These are phyloP conservation scores for Xerus inauris DNA, from an alignment of 2,113 vertebrate species.

Conservation along the genomic window DNA sequence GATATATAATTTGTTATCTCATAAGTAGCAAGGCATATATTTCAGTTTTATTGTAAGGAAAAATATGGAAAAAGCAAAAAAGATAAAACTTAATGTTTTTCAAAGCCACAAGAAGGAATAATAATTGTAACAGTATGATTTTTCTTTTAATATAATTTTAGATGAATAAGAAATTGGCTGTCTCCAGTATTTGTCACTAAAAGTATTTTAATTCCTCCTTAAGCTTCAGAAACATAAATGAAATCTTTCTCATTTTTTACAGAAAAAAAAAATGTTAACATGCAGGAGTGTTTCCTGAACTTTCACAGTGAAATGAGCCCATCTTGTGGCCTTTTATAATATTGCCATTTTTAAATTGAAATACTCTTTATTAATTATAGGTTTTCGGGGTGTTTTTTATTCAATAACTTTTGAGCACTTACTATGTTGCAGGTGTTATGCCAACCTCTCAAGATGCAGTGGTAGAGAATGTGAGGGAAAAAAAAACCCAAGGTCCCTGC, in stretches of 20 bases:
- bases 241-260: constrained; percentile 21
- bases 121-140: constrained; percentile 25
- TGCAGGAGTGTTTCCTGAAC: not conserved
- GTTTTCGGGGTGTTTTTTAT: not conserved
- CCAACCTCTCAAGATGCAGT: not conserved
- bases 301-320: constrained; percentile 76
- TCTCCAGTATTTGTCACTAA: constrained; percentile 2
- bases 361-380: not conserved
- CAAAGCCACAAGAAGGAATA: constrained; percentile 13
- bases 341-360: constrained; percentile 66
- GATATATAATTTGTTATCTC: constrained; percentile 17
- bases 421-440: not conserved
- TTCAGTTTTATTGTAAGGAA: constrained; percentile 47
- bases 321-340: constrained; percentile 80
- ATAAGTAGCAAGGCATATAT: constrained; percentile 32
- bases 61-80: constrained; percentile 9
- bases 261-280: constrained; percentile 1
- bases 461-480: not conserved
- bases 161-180: constrained; percentile 39
- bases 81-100: constrained; percentile 61
- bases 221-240: constrained; percentile 33
- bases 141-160: constrained; percentile 54
- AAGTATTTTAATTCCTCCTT: constrained; percentile 56
- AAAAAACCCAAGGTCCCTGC: not conserved
- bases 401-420: not conserved